Evolutionary conservation across 2,888 invertebrate genomes (phyloP), one percentile per base, ranked within the genome.

Genomic region (Agrotis puta): DNA sequence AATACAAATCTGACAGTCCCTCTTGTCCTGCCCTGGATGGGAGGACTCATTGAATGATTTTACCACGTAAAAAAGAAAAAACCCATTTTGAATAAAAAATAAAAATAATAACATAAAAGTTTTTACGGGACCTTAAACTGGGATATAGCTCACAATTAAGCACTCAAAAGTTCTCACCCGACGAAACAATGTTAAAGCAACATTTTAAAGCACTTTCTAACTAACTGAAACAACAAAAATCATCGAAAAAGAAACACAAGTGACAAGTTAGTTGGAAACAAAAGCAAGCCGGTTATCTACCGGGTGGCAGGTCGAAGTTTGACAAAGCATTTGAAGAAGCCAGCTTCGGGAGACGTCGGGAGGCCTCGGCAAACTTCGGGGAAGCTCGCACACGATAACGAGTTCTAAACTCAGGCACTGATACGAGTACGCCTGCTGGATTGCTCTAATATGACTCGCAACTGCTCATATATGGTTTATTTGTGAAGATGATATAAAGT

Each of bases 311-410:
- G 88, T 83, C 84, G 81, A 92, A 94, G 90, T 94, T 94, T 93
- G 93, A 93, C 93, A 94, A 92, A 94, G 91, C 93, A 91, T 93
- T 94, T 85, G 88, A 91, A 92, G 91, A 91, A 91, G 88, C 88
- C 86, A 16, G 66, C 84, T 86, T 84, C 81, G 70, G 57, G 70
- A 53, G 78, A 85, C 84, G 84, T 84, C 79, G 74, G 68, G 45
- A 63, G 76, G 77, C 79, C 81, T 85, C 88, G 85, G 53, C 45
- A 68, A 74, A 75, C 79, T 80, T 73, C 68, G 73, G 83, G 79
- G 80, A 84, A 86, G 85, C 87, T 88, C 85, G 78, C 77, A 74
- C 77, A 87, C 90, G 94, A 94, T 94, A 94, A 94, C 94, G 92
- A 94, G 89, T 93, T 94, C 83, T 84, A 84, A 94, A 93, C 90